Evolutionary conservation across 2,888 invertebrate species (phyloP), one percentile per base, ranked within the genome.

Genomic region (Entomobrya proxima): DNA sequence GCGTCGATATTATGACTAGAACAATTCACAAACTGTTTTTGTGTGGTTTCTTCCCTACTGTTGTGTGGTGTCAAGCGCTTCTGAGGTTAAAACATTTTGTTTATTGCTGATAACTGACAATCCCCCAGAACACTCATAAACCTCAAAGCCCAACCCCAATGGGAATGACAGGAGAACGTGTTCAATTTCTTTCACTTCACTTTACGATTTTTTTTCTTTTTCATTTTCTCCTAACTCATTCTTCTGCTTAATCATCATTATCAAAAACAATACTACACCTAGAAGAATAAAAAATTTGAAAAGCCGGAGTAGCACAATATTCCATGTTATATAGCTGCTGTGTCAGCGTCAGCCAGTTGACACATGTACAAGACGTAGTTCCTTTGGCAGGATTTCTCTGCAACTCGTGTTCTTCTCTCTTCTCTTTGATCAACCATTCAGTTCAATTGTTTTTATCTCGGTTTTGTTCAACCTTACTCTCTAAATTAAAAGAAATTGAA

Each of bases 41-140:
- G 15, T 13, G n/a, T 61, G n/a, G 21, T 30, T 5, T n/a, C 18
- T 21, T 35, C 40, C 4, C 9, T 67, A 40, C 47, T 15, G 37
- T 67, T 9, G 18, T 52, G 50, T 75, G 75, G 75, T 75, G 35
- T 77, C 52, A 47, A 40, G 37, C 50, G 30, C 74, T 58, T 30
- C 18, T 27, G 50, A 78, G 78, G 79, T 79, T 64, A 69, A 79
- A 69, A 79, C 67, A 55, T 32, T 69, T 72, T 81, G 55, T 81
- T 81, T 72, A 81, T 72, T 81, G 58, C 80, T 81, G 72, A 80
- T 80, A 81, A 55, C 74, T 81, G 69, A 52, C 80, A 69, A 80
- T 69, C 52, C 47, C 69, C 67, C 18, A 64, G 47, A 47, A 37
- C 52, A 24, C 50, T 74, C 69, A 72, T 81, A 72, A 72, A 81